phyloP scores from a whole-genome alignment of 2,888 invertebrate species.

The Bembecia ichneumoniformis region DNA sequence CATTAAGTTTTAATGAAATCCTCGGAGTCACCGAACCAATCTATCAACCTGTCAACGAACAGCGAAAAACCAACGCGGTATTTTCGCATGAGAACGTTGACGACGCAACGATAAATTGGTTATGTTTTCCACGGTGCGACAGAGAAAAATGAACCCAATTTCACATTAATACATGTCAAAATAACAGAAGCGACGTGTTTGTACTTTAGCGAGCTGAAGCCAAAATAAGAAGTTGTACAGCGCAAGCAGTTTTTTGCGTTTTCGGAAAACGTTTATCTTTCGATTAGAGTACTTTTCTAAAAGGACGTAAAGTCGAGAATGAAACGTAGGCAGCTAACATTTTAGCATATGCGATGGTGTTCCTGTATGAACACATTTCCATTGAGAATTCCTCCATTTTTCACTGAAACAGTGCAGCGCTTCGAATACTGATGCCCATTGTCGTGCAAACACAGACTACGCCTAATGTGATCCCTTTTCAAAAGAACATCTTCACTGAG shows the following conservation, averaged over 20 bases:
- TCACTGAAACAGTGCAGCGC: conserved; percentile 39
- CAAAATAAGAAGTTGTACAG: background rate
- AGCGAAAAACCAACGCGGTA: conserved; percentile 23
- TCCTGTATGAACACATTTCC: conserved; percentile 10
- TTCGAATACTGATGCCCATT: conserved; percentile 31
- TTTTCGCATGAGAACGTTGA: conserved; percentile 17
- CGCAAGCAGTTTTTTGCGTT: background rate
- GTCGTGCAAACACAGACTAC: background rate
- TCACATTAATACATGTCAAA: background rate
- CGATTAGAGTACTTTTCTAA: background rate
- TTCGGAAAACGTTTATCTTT: background rate
- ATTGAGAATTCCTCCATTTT: conserved; percentile 41
- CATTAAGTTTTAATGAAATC: conserved; percentile 31
- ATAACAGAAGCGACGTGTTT: background rate
- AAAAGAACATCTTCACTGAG: no score
- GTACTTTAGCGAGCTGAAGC: background rate
- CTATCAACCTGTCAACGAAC: conserved; percentile 47
- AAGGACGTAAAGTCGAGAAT: background rate
- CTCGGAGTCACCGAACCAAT: conserved; percentile 36
- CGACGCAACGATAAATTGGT: conserved; percentile 28
- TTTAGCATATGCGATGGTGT: background rate
- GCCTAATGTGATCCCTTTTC: no score
- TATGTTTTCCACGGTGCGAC: conserved; percentile 9
- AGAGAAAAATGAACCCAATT: conserved; percentile 22
- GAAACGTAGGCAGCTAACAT: background rate